phyloP scores from a whole-genome alignment of 2,113 vertebrate genomes.

The Canis aureus region DNA sequence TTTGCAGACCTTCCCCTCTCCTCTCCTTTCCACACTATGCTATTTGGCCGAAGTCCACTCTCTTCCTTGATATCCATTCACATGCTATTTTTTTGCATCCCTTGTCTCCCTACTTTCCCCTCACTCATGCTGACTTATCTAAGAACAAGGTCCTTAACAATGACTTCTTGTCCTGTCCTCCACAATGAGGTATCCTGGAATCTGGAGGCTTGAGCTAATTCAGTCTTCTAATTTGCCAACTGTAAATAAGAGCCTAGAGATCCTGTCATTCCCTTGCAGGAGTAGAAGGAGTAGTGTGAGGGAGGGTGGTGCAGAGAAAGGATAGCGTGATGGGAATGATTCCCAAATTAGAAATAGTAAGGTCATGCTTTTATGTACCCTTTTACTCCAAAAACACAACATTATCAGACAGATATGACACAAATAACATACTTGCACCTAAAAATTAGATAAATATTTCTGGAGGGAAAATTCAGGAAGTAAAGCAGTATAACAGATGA shows the following conservation, averaged over 20 bases:
- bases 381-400: background rate
- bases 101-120: background rate
- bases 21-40: background rate
- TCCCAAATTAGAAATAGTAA: background rate
- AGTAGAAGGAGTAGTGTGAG: no score
- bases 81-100: background rate
- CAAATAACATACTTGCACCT: background rate
- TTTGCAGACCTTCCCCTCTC: background rate
- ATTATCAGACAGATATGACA: background rate
- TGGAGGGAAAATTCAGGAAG: background rate
- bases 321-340: no score
- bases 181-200: background rate
- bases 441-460: background rate
- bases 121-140: background rate
- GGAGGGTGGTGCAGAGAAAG: rapidly evolving
- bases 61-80: background rate
- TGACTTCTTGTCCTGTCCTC: background rate
- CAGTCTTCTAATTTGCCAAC: background rate
- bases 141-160: background rate
- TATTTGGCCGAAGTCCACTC: background rate
- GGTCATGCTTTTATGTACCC: background rate
- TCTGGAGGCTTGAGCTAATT: background rate
- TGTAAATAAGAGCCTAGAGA: background rate
- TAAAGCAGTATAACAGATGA: background rate
- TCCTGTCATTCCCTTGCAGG: background rate